Conservation (phyloP, 2,888 invertebrate genomes). For the Pogonocherus hispidulus region DNA sequence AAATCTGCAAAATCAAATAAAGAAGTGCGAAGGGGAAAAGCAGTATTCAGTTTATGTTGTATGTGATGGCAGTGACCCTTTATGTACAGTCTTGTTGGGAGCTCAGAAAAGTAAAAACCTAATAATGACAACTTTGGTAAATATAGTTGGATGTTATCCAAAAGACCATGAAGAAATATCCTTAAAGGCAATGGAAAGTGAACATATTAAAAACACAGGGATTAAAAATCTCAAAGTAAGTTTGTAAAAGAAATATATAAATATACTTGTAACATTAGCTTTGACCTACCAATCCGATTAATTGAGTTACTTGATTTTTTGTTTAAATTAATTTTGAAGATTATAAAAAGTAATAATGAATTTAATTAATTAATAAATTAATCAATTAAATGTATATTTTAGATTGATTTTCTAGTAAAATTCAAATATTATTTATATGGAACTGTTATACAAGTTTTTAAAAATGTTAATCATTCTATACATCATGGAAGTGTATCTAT, state of each 20-base stretch:
- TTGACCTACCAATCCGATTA: no score
- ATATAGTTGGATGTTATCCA: slow-evolving; percentile 41
- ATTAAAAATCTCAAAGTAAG: slow-evolving; percentile 23
- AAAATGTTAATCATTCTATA: slow-evolving; percentile 26
- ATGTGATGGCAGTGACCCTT: slow-evolving; percentile 45
- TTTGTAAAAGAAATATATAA: no score
- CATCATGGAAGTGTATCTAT: slow-evolving; percentile 44
- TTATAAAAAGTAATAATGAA: no score
- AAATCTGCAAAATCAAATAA: slow-evolving; percentile 33
- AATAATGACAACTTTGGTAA: slow-evolving; percentile 38
- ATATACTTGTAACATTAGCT: no score
- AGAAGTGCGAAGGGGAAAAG: slow-evolving; percentile 16
- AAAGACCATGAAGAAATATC: slow-evolving; percentile 40
- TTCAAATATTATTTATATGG: slow-evolving; percentile 49
- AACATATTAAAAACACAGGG: slow-evolving; percentile 41
- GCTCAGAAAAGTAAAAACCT: slow-evolving; percentile 27
- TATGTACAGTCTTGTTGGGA: slow-evolving; percentile 47
- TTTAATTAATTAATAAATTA: no score
- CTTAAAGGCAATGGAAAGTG: slow-evolving; percentile 45
- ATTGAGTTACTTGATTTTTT: no score
- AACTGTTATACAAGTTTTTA: slow-evolving; percentile 38
- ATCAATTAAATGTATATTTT: not conserved
- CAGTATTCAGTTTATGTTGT: slow-evolving; percentile 42
- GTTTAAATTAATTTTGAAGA: no score
- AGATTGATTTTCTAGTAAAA: slow-evolving; percentile 42